Evolutionary conservation across 2,888 invertebrate genomes (phyloP).

Genomic region (Cyaniris semiargus): DNA sequence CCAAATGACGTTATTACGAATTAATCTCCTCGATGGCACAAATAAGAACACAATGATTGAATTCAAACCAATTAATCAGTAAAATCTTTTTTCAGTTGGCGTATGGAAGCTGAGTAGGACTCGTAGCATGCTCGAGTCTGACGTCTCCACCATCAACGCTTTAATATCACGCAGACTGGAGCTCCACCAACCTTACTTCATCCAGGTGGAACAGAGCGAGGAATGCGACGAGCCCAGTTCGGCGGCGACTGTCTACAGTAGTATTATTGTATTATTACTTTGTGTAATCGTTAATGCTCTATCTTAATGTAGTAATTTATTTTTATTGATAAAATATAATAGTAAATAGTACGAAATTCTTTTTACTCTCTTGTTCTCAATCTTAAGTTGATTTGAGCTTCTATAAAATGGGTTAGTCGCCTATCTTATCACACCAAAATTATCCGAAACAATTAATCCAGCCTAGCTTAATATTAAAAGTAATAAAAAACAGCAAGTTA

Average conservation of each 20-base stretch:
- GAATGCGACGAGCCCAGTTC: conserved; percentile 64
- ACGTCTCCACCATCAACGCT: conserved; percentile 47
- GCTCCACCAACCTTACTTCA: conserved; percentile 59
- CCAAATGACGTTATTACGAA: too few relatives aligned
- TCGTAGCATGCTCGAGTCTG: conserved; percentile 47
- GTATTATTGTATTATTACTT: conserved; percentile 59
- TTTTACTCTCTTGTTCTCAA: neutral
- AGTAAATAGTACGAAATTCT: neutral
- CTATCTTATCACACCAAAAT: too few relatives aligned
- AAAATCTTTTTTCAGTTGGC: conserved; percentile 51
- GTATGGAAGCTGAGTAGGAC: conserved; percentile 66
- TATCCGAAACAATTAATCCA: too few relatives aligned
- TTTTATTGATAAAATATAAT: neutral
- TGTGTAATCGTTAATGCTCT: conserved; percentile 55
- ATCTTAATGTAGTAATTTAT: conserved; percentile 35
- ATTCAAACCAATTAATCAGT: too few relatives aligned
- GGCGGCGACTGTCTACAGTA: conserved; percentile 57
- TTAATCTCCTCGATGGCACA: too few relatives aligned
- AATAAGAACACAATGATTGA: too few relatives aligned
- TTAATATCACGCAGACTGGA: conserved; percentile 52
- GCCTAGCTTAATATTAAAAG: too few relatives aligned
- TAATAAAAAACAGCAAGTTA: too few relatives aligned
- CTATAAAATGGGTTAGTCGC: too few relatives aligned
- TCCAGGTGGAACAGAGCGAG: conserved; percentile 51
- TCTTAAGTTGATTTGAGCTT: neutral